Conservation (phyloP, 64 coral and sea anemone species). For the Stichodactyla helianthus region DNA sequence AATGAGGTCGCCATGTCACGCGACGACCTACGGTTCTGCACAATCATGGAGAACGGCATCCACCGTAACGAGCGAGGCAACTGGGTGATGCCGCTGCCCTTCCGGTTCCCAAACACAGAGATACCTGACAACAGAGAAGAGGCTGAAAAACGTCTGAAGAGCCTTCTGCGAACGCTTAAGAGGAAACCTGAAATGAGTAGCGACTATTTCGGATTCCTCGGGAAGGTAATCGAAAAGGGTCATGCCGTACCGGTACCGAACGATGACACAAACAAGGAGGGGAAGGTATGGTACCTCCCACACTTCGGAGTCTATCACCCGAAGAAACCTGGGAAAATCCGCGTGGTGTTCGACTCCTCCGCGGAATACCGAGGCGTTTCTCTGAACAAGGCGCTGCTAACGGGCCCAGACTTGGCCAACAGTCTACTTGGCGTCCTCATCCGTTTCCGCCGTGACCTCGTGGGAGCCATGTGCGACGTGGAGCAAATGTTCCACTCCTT, state of each 20-base stretch:
- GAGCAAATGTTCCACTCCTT: conserved; percentile 53
- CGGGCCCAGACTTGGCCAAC: conserved; percentile 23
- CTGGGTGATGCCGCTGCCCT: conserved; percentile 71
- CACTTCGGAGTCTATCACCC: conserved; percentile 34
- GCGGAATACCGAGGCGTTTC: conserved; percentile 9
- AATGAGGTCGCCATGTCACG: conserved; percentile 22
- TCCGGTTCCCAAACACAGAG: conserved; percentile 3
- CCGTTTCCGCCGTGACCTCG: background rate
- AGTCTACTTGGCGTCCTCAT: background rate
- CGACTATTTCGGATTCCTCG: conserved; percentile 51
- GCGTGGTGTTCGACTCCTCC: conserved; percentile 36
- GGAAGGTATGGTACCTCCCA: conserved; percentile 28
- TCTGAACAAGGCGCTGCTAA: conserved; percentile 14
- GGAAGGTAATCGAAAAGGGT: conserved; percentile 31
- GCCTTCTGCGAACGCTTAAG: background rate
- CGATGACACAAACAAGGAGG: background rate
- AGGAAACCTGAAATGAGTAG: conserved; percentile 47
- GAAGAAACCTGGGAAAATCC: background rate
- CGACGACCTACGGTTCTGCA: conserved; percentile 35
- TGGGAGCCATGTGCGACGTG: conserved; percentile 25
- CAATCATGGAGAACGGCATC: conserved; percentile 45
- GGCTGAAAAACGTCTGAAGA: conserved; percentile 24
- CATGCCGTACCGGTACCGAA: conserved; percentile 18
- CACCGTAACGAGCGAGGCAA: conserved; percentile 42
- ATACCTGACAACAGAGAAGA: conserved; percentile 50